A percentile compares a stretch with the other conserved stretches of the same genome.
Evolutionary conservation across 2,113 vertebrate species (phyloP).

Genomic region (Danio rerio): DNA sequence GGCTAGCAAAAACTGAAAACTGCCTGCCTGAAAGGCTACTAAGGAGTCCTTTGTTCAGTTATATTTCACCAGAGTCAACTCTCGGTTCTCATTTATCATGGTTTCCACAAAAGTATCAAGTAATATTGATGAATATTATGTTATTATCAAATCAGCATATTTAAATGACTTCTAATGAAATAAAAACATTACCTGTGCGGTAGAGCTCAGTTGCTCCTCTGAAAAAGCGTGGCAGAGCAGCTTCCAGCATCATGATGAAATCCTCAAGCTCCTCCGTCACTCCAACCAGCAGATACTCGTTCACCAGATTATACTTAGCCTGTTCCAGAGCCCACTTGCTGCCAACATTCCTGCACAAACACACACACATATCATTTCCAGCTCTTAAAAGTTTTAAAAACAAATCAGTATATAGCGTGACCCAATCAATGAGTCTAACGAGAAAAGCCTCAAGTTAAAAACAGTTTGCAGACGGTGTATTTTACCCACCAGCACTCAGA

Average conservation of each 20-base stretch:
- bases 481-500: constrained; percentile 93
- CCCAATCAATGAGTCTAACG: constrained; percentile 52
- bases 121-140: too few species aligned
- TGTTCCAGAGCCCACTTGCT: constrained; percentile 99
- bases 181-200: constrained; percentile 90
- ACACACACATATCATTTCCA: constrained; percentile 20
- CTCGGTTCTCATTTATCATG: too few species aligned
- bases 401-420: background rate
- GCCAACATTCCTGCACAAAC: constrained; percentile 89
- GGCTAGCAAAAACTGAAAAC: too few species aligned
- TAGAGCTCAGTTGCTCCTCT: constrained; percentile 95
- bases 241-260: constrained; percentile 98
- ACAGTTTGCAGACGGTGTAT: constrained; percentile 43
- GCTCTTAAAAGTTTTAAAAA: constrained; percentile 1
- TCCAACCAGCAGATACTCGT: constrained; percentile 97
- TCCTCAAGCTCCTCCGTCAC: constrained; percentile 99
- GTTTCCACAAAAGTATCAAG: too few species aligned
- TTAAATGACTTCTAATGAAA: too few species aligned
- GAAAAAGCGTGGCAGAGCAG: constrained; percentile 95
- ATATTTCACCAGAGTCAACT: too few species aligned
- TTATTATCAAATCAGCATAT: too few species aligned
- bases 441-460: constrained; percentile 61
- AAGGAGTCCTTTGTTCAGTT: too few species aligned
- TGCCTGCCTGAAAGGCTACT: too few species aligned
- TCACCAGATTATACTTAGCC: constrained; percentile 98